Evolutionary conservation across 1,140 invertebrate genomes (phyloP).

Genomic region (Condylostylus longicornis): DNA sequence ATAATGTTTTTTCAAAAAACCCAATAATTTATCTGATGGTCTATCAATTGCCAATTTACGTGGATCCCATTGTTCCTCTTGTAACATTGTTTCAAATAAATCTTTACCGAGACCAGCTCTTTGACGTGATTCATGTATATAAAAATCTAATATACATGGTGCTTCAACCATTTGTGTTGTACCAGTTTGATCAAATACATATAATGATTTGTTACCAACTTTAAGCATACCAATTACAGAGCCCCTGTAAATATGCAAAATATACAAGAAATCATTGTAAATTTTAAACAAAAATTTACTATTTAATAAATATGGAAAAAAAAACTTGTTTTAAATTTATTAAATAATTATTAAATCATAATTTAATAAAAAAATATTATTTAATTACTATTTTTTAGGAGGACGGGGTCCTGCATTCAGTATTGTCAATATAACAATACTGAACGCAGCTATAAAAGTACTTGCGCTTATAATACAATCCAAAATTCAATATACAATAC

Average conservation of each 20-base stretch:
- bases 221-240: constrained; percentile 66
- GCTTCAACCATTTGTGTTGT: constrained; percentile 52
- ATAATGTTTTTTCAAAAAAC: constrained; percentile 75
- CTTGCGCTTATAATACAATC: no score
- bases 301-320: background rate
- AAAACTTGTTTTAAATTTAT: background rate
- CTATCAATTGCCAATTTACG: constrained; percentile 73
- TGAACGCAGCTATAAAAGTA: no score
- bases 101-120: constrained; percentile 58
- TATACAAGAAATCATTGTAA: constrained; percentile 2
- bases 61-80: constrained; percentile 49
- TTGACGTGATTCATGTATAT: constrained; percentile 64
- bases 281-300: no score
- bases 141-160: constrained; percentile 75
- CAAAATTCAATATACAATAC: no score
- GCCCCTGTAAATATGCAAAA: constrained; percentile 36
- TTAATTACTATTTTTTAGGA: no score
- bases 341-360: background rate
- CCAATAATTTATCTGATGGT: constrained; percentile 73
- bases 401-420: no score
- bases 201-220: constrained; percentile 69
- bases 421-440: no score
- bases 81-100: constrained; percentile 68
- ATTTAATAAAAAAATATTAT: no score
- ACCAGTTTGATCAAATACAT: constrained; percentile 57